Evolutionary conservation across 2,888 invertebrate genomes (phyloP).

Genomic region (Eupithecia centaureata): DNA sequence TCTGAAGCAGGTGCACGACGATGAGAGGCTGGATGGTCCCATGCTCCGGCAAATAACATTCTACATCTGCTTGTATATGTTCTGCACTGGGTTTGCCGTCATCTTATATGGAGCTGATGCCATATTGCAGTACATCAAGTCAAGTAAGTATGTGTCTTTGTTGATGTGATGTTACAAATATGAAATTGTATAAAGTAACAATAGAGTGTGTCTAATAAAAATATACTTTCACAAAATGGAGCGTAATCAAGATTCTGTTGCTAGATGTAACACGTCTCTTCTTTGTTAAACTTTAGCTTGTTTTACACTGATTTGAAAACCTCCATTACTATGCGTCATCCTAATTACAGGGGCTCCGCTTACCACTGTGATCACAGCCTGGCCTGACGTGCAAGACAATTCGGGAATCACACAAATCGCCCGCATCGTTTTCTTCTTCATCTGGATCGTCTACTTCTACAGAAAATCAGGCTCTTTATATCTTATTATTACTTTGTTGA

Average conservation of each 20-base stretch:
- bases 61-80: not conserved
- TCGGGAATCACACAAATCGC: not conserved
- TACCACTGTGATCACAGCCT: constrained; percentile 2
- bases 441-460: constrained; percentile 6
- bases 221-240: too few relatives aligned
- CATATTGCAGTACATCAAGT: not conserved
- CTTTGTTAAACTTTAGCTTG: too few relatives aligned
- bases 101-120: not conserved
- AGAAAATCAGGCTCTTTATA: not conserved
- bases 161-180: too few relatives aligned
- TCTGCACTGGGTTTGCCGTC: not conserved
- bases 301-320: too few relatives aligned
- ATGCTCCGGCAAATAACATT: not conserved
- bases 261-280: too few relatives aligned
- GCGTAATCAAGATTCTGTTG: too few relatives aligned
- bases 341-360: constrained; percentile 3
- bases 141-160: constrained; percentile 1
- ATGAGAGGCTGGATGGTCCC: not conserved
- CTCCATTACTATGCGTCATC: not conserved
- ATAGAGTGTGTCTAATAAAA: too few relatives aligned
- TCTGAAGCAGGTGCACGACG: constrained; percentile 5
- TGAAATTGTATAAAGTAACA: too few relatives aligned
- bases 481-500: not conserved
- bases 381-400: constrained; percentile 4
- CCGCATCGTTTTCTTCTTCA: not conserved